Evolutionary conservation across 2,113 vertebrate genomes (phyloP).

Genomic region (Poicephalus gulielmi): DNA sequence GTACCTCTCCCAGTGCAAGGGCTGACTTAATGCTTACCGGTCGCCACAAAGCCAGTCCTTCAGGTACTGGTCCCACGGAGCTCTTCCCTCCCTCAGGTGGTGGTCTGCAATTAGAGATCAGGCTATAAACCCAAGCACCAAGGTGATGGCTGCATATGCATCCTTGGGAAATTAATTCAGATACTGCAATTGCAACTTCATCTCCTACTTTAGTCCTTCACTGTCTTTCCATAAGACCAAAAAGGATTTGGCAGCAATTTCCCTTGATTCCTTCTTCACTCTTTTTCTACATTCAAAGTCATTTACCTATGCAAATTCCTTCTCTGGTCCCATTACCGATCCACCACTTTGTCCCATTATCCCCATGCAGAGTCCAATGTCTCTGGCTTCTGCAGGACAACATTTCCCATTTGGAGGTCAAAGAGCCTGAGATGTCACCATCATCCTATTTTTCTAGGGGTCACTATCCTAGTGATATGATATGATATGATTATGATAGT

Average conservation of each 20-base stretch:
- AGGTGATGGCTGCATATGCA: not conserved
- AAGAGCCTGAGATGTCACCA: not conserved
- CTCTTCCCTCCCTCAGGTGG: not conserved
- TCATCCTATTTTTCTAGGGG: not conserved
- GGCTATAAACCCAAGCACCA: not conserved
- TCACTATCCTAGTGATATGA: not conserved
- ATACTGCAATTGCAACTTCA: not conserved
- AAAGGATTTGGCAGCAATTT: not conserved
- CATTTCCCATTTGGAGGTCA: not conserved
- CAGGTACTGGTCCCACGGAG: rapidly evolving
- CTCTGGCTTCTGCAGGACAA: not conserved
- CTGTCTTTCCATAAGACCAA: not conserved
- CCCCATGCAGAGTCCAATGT: not conserved
- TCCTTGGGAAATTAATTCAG: not conserved
- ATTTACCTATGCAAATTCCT: not conserved
- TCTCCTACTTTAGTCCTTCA: not conserved
- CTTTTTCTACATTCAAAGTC: not conserved
- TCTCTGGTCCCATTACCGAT: rapidly evolving
- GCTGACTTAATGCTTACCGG: rapidly evolving
- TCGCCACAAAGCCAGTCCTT: rapidly evolving
- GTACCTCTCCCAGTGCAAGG: not conserved
- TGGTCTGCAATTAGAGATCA: not conserved
- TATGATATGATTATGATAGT: too few relatives aligned
- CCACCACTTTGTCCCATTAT: rapidly evolving
- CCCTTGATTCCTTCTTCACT: not conserved